Evolutionary conservation across 2,113 vertebrate species (phyloP).

Genomic region (Saccopteryx bilineata): DNA sequence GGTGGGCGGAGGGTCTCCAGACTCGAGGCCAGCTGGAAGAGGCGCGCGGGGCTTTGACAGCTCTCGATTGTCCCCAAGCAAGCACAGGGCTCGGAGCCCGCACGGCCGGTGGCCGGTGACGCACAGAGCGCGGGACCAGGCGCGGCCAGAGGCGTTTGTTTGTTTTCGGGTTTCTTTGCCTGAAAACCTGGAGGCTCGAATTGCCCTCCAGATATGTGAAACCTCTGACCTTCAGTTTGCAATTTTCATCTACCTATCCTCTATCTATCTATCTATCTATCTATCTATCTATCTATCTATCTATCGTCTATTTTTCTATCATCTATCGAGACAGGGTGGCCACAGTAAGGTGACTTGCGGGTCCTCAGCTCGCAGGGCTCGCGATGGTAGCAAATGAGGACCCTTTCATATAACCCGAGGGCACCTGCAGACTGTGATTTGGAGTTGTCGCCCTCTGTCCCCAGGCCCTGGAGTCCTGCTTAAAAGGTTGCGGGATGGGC

Average conservation of each 20-base stretch:
- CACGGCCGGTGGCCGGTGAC: not conserved
- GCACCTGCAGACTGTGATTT: not conserved
- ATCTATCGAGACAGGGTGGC: not conserved
- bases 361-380: not conserved
- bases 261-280: too few species aligned
- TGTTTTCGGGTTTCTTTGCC: conserved; percentile 35
- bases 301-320: too few species aligned
- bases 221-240: not conserved
- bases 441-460: not conserved
- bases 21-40: not conserved
- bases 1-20: not conserved
- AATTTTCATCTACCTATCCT: too few species aligned
- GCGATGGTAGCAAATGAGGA: not conserved
- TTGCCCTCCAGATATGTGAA: not conserved
- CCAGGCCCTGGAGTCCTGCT: not conserved
- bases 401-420: not conserved
- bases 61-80: accelerated
- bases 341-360: not conserved
- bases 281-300: too few species aligned
- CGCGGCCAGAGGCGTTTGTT: accelerated
- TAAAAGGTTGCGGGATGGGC: not conserved
- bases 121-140: not conserved
- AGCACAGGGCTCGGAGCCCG: accelerated
- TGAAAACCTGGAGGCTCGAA: not conserved
- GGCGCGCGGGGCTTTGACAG: not conserved